Evolutionary conservation across 2,113 vertebrate species (phyloP), one percentile per base, ranked within the genome.

Genomic region (Pungitius pungitius): DNA sequence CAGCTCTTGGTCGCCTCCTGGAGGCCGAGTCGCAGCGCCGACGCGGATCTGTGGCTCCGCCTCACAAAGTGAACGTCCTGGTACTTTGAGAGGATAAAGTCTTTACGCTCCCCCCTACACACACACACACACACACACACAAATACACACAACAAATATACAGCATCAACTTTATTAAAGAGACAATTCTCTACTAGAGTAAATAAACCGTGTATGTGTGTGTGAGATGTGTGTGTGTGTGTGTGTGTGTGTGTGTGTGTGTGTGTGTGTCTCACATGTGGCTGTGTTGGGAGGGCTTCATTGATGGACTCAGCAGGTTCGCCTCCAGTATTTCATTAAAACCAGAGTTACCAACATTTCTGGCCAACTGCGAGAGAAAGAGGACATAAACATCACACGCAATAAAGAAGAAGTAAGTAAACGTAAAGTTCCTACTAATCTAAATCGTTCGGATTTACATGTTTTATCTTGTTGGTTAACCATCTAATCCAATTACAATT

Each of bases 301-400:
- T 45, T 8, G 87, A 86, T 0, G 90, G 87, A 84, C 87, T 90
- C 71, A 82, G 60, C 30, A 91, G 80, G 67, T 90, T 91, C 0
- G 87, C 88, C 77, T 91, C 90, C 58, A 91, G 74, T 15, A 91
- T 88, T 35, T 91, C 88, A 2, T 91, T 91, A 78, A 91, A 91
- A 45, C 88, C 88, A 56, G 82, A 73, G 58, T 91, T 91, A 6
- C 90, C 90, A 7, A 91, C 87, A 39, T 87, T 91, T 17, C 88
- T 81, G 12, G 90, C 90, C 83, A 91, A 61, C 90, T 91, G 78
- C 10, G 15, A 39, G 49, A 67, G 20, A 80, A 15, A 61, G 3
- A 62, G 20, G 17, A 70, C 8, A 54, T 0, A 22, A 0, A 43
- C 39, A 66, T 30, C 45, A 24, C 40, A 33, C 8, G 24, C 5